Base-by-base conservation (phyloP, 2,888 invertebrate species). In the Agrochola litura region DNA sequence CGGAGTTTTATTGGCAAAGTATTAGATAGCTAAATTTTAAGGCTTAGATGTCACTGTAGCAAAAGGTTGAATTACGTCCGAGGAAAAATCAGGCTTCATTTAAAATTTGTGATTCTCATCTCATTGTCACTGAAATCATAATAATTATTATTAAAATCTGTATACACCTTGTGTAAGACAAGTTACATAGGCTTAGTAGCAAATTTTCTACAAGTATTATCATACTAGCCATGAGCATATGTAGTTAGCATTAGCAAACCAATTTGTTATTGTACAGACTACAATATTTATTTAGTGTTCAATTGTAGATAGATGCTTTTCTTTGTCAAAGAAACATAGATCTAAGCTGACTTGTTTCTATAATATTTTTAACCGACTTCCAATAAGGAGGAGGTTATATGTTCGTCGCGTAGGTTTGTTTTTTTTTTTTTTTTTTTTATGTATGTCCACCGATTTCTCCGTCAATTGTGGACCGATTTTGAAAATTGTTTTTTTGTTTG, bases 1-100 rank as follows among this genome's bases (percentile, higher is more conserved):
- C 22, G 10, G 19, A 9, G 19, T 30, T 67, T 75, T 80, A 54
- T 58, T 58, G 19, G 63, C 63, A 19, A 41, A 22, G 16, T 22
- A 25, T 73, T 41, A 6, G 6, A 67, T 1, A 10, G 52, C 1
- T 9, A n/a, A 2, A 43, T 5, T 49, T 8, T 8, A 49, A 10
- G 30, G 30, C 30, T 30, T 14, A 25, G 58, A 25, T 25, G 25
- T 58, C 58, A 58, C 10, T 56, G n/a, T 56, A 56, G n/a, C 22
- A 22, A n/a, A 22, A n/a, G 14, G 6, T 58, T 52, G 16, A n/a
- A n/a, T 56, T 25, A 16, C 10, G 3, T n/a, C 10, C 41, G 6
- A 25, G 25, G 9, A 22, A 54, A 72, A 19, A 72, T 25, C 4
- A 25, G 9, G 25, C 41, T 49, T 49, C 49, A 49, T 73, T 22